These are phyloP conservation scores for Drosophila neonasuta DNA, from an alignment of 2,888 invertebrate species.

Conservation along the genomic window DNA sequence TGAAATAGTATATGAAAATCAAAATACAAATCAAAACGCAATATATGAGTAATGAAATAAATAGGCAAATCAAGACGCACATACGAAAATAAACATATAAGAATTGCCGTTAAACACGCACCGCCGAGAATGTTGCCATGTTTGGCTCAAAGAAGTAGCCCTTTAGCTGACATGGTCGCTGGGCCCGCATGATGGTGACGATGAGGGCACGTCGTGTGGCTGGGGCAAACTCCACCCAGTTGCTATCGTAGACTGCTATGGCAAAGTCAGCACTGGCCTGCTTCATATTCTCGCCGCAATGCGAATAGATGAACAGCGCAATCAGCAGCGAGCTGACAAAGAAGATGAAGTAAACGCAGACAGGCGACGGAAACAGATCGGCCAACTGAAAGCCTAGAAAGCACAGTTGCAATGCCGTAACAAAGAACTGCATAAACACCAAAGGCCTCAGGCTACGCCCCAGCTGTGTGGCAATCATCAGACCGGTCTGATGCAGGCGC, in stretches of 20 bases:
- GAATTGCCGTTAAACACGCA: conserved; percentile 24
- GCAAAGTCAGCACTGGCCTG: conserved; percentile 55
- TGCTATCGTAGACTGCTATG: conserved; percentile 48
- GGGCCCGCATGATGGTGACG: conserved; percentile 52
- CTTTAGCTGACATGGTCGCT: conserved; percentile 51
- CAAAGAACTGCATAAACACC: conserved; percentile 56
- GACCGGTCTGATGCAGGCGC: conserved; percentile 49
- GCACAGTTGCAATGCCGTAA: conserved; percentile 52
- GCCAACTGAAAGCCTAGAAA: conserved; percentile 57
- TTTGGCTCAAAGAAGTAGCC: conserved; percentile 60
- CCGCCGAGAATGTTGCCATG: conserved; percentile 62
- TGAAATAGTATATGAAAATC: neutral
- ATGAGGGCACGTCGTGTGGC: conserved; percentile 40
- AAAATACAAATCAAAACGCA: neutral
- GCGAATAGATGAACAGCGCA: conserved; percentile 58
- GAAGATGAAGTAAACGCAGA: conserved; percentile 44
- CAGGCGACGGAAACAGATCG: conserved; percentile 49
- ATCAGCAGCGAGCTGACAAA: conserved; percentile 54
- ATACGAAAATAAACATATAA: neutral
- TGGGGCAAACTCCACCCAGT: conserved; percentile 48
- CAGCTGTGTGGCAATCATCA: conserved; percentile 44
- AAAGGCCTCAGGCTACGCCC: conserved; percentile 38
- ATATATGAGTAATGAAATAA: neutral
- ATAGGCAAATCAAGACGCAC: neutral
- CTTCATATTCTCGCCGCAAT: conserved; percentile 59